Base-by-base conservation (phyloP, 2,113 vertebrate species). In the Ranitomeya variabilis region DNA sequence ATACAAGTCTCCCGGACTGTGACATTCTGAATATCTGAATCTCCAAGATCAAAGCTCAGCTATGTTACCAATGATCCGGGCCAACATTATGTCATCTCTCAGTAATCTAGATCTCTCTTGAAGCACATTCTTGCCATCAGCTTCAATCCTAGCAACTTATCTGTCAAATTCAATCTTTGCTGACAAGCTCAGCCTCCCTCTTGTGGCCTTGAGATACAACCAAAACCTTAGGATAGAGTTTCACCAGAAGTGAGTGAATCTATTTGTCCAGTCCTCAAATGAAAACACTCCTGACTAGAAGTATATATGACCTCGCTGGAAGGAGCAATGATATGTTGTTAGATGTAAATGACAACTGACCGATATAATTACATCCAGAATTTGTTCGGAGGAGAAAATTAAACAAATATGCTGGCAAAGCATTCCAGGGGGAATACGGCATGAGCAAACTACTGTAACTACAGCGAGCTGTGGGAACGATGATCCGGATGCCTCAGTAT, bases 91-190 rank as follows among this genome's bases (percentile, higher is more conserved):
- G 55, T 88, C 80, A 88, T 83, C 59, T 82, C 74, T 66, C 69
- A 84, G 71, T 88, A 52, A 83, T 83, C 31, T 62, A 77, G 59
- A 84, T 88, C 71, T 84, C 71, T 59, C 80, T 88, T 55, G 26
- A 62, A 88, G 80, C 87, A 84, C 69, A 88, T 88, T 88, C 80
- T 60, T 88, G 87, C 71, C 73, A 83, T 84, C 71, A 84, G 31
- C 80, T 31, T 66, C 67, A 77, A 84, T 88, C n/a, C 80, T 62
- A 88, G 87, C 37, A 78, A 83, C 78, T 64, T 88, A 88, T 84
- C 80, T 88, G 87, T 88, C 87, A 88, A 88, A 84, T 71, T 83
- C 80, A 88, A 88, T 88, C 71, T 77, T 31, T 64, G 71, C 69
- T 88, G 87, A 88, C 87, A 84, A 83, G 69, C 80, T 73, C 59